These are phyloP conservation scores for Lepeophtheirus salmonis DNA, from an alignment of 1,140 invertebrate genomes.

Conservation along the genomic window DNA sequence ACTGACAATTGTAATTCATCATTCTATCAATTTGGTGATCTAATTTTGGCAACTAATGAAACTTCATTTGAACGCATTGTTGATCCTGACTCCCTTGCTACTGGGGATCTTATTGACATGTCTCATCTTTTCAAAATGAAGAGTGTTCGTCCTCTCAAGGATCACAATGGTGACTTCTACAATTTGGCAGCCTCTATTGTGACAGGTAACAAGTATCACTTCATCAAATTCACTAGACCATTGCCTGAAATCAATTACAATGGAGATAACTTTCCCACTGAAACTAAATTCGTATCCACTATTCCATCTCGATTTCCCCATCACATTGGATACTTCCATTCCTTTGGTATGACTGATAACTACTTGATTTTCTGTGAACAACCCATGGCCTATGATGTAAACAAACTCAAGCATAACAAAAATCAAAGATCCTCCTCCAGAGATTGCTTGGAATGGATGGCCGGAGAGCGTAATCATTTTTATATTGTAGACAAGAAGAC, in stretches of 20 bases:
- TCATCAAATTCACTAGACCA: slow-evolving; percentile 24
- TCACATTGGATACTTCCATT: too few relatives aligned
- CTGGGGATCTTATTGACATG: slow-evolving; percentile 20
- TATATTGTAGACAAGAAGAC: too few relatives aligned
- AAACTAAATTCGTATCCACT: too few relatives aligned
- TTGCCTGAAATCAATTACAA: slow-evolving; percentile 19
- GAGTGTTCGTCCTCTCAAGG: slow-evolving; percentile 22
- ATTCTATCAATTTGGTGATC: slow-evolving; percentile 23
- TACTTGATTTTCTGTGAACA: slow-evolving; percentile 34
- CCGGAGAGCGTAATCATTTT: too few relatives aligned
- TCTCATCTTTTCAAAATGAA: slow-evolving; percentile 2
- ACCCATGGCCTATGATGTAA: slow-evolving; percentile 29
- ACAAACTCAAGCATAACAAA: slow-evolving; percentile 30
- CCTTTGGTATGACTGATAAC: too few relatives aligned
- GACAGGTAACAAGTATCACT: slow-evolving; percentile 24
- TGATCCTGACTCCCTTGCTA: slow-evolving; percentile 24
- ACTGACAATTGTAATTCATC: slow-evolving; percentile 23
- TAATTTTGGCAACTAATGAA: slow-evolving; percentile 25
- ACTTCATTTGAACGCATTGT: slow-evolving; percentile 22
- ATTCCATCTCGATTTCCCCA: too few relatives aligned
- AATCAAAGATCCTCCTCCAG: slow-evolving; percentile 28
- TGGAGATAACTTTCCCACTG: too few relatives aligned
- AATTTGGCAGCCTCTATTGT: slow-evolving; percentile 25
- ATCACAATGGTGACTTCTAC: slow-evolving; percentile 22
- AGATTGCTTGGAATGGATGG: too few relatives aligned